Conservation (phyloP, 2,797 vertebrate species). For the Carcharodon carcharias region DNA sequence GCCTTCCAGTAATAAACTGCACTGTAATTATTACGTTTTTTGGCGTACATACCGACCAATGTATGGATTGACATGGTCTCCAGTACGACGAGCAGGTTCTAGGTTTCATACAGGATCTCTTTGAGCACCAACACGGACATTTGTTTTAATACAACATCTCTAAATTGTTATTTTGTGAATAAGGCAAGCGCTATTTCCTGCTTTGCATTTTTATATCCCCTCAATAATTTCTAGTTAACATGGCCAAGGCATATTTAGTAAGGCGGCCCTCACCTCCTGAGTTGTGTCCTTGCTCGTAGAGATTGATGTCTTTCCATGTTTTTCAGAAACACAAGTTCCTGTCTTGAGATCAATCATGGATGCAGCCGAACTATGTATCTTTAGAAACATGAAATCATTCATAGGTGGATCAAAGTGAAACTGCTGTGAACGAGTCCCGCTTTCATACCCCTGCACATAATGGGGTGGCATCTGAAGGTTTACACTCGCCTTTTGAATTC, state of each 20-base stretch:
- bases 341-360: background rate
- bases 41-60: background rate
- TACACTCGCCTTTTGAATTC: background rate
- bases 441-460: background rate
- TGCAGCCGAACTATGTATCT: background rate
- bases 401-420: background rate
- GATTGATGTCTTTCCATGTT: background rate
- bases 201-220: background rate
- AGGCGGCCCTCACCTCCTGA: background rate
- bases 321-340: background rate
- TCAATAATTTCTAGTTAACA: background rate
- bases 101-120: background rate
- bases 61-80: background rate
- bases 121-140: background rate
- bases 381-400: conserved; percentile 14
- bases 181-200: background rate
- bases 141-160: background rate
- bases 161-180: background rate
- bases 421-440: background rate
- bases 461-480: background rate
- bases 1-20: background rate
- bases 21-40: background rate
- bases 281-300: background rate
- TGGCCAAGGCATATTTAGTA: background rate
- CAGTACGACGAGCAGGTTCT: background rate